phyloP scores from a whole-genome alignment of 2,888 invertebrate species.

The Eupeodes luniger region DNA sequence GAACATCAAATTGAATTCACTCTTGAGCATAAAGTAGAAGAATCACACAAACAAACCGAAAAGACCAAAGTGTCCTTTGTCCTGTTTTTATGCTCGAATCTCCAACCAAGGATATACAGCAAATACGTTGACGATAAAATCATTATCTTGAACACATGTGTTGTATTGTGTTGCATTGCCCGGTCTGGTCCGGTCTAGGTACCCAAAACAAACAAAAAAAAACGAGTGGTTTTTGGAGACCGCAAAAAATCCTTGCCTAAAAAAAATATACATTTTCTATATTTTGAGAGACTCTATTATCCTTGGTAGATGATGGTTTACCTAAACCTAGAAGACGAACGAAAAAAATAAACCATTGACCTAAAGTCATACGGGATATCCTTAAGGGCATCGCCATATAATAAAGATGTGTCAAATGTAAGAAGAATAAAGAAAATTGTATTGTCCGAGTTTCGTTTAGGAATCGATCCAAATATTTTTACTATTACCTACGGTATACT shows the following conservation, averaged over 20 bases:
- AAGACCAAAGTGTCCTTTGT: conserved; percentile 21
- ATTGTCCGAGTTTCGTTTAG: conserved; percentile 69
- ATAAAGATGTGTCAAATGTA: conserved; percentile 74
- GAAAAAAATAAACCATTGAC: conserved; percentile 47
- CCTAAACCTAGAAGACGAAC: conserved; percentile 48
- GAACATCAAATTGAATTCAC: conserved; percentile 72
- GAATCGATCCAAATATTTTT: conserved; percentile 66
- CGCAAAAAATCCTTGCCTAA: not conserved
- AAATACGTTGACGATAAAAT: conserved; percentile 35
- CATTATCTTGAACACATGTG: conserved; percentile 66
- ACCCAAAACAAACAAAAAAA: conserved; percentile 51
- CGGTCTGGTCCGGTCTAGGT: conserved; percentile 47
- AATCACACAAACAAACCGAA: not conserved
- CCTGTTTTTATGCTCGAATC: conserved; percentile 18
- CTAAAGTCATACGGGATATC: conserved; percentile 63
- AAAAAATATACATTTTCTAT: conserved; percentile 30
- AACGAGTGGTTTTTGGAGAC: conserved; percentile 10
- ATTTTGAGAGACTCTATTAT: conserved; percentile 60
- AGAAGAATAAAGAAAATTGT: conserved; percentile 73
- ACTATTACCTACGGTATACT: not conserved
- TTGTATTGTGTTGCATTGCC: conserved; percentile 68
- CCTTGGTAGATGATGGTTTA: conserved; percentile 49
- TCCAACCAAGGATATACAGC: conserved; percentile 21
- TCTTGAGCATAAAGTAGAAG: conserved; percentile 31
- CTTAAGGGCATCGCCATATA: conserved; percentile 52